phyloP scores from a whole-genome alignment of 2,797 vertebrate genomes.

The Meriones psammophilus region DNA sequence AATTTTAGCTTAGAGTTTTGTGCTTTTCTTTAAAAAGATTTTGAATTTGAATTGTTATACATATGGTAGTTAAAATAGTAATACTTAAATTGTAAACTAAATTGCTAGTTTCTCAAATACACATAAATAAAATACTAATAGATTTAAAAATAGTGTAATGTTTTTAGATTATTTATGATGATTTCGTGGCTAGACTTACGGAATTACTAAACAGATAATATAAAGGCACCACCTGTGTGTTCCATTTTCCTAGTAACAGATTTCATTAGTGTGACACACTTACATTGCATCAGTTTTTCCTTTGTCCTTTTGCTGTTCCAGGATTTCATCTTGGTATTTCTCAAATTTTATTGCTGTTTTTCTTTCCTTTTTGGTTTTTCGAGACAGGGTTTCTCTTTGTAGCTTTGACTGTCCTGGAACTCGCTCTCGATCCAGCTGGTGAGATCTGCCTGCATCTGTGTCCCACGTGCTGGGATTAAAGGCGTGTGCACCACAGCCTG shows the following conservation, averaged over 20 bases:
- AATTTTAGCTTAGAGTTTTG: slow-evolving; percentile 4
- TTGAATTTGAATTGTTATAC: slow-evolving; percentile 58
- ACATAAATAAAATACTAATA: slow-evolving; percentile 20
- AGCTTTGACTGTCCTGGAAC: neutral
- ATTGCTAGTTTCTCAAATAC: neutral
- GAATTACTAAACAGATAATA: neutral
- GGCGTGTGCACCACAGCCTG: neutral
- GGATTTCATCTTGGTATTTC: neutral
- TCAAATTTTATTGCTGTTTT: neutral
- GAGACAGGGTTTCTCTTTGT: neutral
- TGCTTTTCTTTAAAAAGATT: slow-evolving; percentile 3
- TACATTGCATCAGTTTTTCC: neutral
- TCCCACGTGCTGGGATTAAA: neutral
- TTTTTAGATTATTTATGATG: slow-evolving; percentile 58
- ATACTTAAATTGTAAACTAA: neutral
- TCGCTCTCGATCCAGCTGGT: too few species aligned
- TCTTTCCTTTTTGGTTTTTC: too few species aligned
- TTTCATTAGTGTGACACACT: neutral
- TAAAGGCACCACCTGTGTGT: neutral
- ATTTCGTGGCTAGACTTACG: slow-evolving; percentile 14
- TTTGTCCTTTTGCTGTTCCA: neutral
- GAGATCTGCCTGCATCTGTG: neutral
- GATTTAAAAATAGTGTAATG: slow-evolving; percentile 7
- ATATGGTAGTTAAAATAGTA: slow-evolving; percentile 23
- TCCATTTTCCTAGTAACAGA: neutral